Conservation (phyloP, 2,888 invertebrate species). For the Anorthoa munda region DNA sequence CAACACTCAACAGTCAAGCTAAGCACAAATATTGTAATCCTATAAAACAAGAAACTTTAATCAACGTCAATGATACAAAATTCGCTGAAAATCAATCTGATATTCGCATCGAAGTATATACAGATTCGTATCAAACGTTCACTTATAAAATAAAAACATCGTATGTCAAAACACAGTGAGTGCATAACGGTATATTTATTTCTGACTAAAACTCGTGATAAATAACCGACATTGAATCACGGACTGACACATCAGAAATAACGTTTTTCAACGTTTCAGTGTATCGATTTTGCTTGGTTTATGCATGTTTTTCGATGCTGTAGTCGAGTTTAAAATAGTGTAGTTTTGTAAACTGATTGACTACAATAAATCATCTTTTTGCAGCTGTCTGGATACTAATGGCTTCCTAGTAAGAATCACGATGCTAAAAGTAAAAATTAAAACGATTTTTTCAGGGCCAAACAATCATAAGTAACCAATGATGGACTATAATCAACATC, state of each 20-base stretch:
- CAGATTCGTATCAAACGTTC: constrained; percentile 25
- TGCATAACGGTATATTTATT: constrained; percentile 64
- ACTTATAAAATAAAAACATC: constrained; percentile 53
- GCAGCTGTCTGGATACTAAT: background rate
- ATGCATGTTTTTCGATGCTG: constrained; percentile 6
- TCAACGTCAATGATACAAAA: background rate
- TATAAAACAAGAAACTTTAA: background rate
- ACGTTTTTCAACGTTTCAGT: constrained; percentile 25
- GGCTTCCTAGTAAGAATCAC: background rate
- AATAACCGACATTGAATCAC: constrained; percentile 57
- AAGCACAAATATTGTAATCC: too few relatives aligned
- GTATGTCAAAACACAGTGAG: constrained; percentile 55
- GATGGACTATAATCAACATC: background rate
- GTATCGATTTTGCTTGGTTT: constrained; percentile 34
- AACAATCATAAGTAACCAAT: background rate
- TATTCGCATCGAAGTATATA: constrained; percentile 18
- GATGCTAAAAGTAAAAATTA: background rate
- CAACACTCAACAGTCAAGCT: too few relatives aligned
- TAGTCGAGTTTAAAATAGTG: constrained; percentile 1
- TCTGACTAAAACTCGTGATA: constrained; percentile 55
- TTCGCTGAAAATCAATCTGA: constrained; percentile 3
- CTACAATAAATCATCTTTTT: constrained; percentile 21
- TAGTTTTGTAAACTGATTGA: constrained; percentile 14
- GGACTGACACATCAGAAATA: constrained; percentile 48
- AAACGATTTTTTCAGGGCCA: background rate